Evolutionary conservation across 2,888 invertebrate species (phyloP).

Genomic region (Syrphus vitripennis): DNA sequence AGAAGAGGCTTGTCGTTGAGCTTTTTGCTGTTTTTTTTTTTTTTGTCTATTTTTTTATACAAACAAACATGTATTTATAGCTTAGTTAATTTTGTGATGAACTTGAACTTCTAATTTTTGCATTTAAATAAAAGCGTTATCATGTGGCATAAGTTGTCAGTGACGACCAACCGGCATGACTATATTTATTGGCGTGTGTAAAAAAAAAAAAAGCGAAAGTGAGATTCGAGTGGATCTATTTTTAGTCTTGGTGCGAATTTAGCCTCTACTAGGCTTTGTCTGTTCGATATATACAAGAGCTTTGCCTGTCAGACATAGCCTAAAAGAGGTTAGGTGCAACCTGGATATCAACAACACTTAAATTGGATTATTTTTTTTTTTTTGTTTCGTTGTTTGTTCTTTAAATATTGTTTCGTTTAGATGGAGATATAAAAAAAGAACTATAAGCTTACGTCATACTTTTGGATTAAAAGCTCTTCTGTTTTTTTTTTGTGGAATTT

Average conservation of each 20-base stretch:
- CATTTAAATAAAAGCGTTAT: conserved; percentile 36
- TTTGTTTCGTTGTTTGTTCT: background rate
- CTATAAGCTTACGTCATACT: conserved; percentile 18
- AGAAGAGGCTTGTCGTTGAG: conserved; percentile 47
- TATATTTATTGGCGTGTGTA: conserved; percentile 9
- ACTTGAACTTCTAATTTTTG: conserved; percentile 78
- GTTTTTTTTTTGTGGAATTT: background rate
- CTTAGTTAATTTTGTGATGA: conserved; percentile 74
- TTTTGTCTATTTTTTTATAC: background rate
- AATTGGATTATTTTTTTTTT: background rate
- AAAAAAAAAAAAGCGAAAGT: conserved; percentile 49
- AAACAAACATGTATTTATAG: conserved; percentile 11
- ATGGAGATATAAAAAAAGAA: background rate
- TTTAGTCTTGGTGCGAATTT: conserved; percentile 79
- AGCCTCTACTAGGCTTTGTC: conserved; percentile 87
- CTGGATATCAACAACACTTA: conserved; percentile 74
- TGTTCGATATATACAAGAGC: conserved; percentile 77
- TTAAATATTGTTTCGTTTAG: background rate
- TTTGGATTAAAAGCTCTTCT: conserved; percentile 10
- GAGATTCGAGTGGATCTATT: conserved; percentile 35
- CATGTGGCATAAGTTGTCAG: conserved; percentile 39
- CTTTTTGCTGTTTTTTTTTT: too few relatives aligned
- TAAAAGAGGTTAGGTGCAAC: conserved; percentile 85
- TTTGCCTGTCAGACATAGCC: conserved; percentile 83
- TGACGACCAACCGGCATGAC: background rate